Evolutionary conservation across 2,113 vertebrate species (phyloP).

Genomic region (Gopherus evgoodei): DNA sequence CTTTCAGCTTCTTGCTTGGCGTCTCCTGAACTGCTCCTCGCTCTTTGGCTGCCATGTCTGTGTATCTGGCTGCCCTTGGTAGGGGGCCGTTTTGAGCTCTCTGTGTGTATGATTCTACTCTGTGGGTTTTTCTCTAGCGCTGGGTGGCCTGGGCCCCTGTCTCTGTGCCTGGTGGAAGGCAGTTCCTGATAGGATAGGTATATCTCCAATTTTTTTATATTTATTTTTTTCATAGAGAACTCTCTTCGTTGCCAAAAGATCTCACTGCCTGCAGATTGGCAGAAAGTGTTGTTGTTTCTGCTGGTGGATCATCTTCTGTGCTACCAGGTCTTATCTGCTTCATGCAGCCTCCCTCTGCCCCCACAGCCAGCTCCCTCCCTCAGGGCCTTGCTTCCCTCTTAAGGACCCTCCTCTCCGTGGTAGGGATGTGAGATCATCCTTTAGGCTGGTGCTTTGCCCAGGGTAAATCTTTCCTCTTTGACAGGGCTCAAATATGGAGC

Average conservation of each 20-base stretch:
- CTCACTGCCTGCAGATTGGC: rapidly evolving
- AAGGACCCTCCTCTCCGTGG: neutral
- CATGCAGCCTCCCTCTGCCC: neutral
- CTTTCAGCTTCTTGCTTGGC: conserved; percentile 35
- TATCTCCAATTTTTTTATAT: no score
- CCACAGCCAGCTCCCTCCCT: neutral
- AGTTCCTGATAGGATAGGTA: neutral
- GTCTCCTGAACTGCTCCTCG: neutral
- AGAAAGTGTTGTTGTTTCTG: neutral
- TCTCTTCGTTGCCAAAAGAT: neutral
- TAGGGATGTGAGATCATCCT: neutral
- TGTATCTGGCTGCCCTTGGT: neutral
- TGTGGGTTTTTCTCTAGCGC: neutral
- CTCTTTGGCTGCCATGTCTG: conserved; percentile 12
- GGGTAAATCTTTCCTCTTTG: neutral
- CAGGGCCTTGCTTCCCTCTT: neutral
- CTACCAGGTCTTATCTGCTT: neutral
- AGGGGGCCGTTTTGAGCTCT: neutral
- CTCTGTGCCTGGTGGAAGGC: neutral
- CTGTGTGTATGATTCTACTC: neutral
- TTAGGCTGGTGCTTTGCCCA: neutral
- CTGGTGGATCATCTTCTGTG: rapidly evolving
- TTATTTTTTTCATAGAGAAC: neutral
- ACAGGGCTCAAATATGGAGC: neutral
- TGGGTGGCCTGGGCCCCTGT: neutral